Evolutionary conservation across 2,113 vertebrate species (phyloP), one percentile per base, ranked within the genome.

Genomic region (Synodontis membranacea): DNA sequence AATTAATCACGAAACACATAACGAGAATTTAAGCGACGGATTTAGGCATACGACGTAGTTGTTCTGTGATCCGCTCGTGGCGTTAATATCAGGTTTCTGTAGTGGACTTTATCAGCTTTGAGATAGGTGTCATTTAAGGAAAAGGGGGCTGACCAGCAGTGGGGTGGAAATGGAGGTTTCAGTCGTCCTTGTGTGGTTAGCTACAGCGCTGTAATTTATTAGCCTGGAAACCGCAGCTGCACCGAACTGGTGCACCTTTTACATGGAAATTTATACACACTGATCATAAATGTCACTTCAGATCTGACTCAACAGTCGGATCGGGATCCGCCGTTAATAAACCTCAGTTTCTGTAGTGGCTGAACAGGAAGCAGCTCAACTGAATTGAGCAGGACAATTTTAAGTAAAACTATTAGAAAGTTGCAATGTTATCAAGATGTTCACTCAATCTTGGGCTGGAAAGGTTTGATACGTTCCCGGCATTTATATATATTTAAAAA

Each of bases 291-390:
- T 5, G 58, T 68, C 34, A 37, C 37, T 80, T 44, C 31, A 80
- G 42, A 28, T 86, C 23, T 86, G 84, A 86, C 48, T 86, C 76
- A 86, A 74, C 76, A 56, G 48, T 70, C 84, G 37, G 54, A 17
- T 28, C 8, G 0, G 31, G 31, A 1, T 44, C 48, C 19, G 46
- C 31, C 2, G 23, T 64, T 37, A 15, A 12, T 62, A 31, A 2
- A 28, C 42, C 56, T 28, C 15, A n/a, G 37, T 17, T 84, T 60
- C 31, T 54, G 19, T 4, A 23, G 17, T 54, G 46, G 23, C 19
- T 31, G 48, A 70, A 28, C 31, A 86, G 46, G 34, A 80, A 86
- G 60, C 74, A 21, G 23, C 46, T 79, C 17, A 52, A 28, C 58
- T 37, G n/a, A 52, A 31, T 25, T 50, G 14, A 37, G 52, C 76